Conservation (phyloP, 1,140 invertebrate species). For the Heliconius congener region DNA sequence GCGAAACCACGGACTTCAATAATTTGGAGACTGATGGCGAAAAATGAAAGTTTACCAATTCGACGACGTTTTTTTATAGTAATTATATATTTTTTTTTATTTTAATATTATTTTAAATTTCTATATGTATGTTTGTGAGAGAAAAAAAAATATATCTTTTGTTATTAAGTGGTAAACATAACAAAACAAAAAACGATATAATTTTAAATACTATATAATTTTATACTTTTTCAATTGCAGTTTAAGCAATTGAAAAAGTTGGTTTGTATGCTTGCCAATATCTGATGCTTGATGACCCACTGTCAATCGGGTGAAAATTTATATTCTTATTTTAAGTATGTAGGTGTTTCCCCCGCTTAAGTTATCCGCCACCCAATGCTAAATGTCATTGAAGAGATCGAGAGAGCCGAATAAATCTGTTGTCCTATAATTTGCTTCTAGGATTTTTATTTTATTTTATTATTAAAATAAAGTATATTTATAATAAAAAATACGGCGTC, state of each 20-base stretch:
- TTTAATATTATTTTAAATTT: too few species aligned
- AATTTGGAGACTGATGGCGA: constrained; percentile 16
- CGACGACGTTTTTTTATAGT: not conserved
- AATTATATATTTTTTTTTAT: too few species aligned
- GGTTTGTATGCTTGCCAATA: too few species aligned
- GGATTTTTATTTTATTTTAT: not conserved
- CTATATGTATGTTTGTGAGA: not conserved
- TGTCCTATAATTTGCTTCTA: not conserved
- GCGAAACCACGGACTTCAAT: constrained; percentile 33
- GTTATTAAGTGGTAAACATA: not conserved
- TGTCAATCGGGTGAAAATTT: not conserved
- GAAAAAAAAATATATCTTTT: not conserved
- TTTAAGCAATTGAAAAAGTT: too few species aligned
- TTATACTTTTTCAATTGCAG: too few species aligned
- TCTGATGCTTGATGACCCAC: too few species aligned
- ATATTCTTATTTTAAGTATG: not conserved
- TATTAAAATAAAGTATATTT: too few species aligned
- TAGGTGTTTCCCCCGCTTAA: not conserved
- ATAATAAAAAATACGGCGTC: too few species aligned
- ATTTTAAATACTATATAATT: too few species aligned
- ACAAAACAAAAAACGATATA: too few species aligned
- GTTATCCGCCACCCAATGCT: not conserved
- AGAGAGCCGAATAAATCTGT: too few species aligned
- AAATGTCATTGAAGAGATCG: not conserved
- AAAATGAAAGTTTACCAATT: constrained; percentile 15